Evolutionary conservation across 2,797 vertebrate genomes (phyloP), one percentile per base, ranked within the genome.

Genomic region (Micropoecilia bifurca): DNA sequence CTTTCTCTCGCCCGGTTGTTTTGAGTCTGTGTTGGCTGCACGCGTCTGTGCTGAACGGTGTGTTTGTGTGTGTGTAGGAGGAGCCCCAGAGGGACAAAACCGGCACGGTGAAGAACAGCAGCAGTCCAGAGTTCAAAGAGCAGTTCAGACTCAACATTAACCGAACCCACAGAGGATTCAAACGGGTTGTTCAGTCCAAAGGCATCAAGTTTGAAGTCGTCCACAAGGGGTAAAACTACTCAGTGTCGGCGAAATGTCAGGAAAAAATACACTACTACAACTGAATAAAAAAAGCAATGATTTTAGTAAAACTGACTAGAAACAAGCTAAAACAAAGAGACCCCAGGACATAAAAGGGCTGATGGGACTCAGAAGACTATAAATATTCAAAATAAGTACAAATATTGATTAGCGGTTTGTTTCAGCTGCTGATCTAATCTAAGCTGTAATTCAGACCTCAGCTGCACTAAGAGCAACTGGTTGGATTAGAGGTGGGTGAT

Each of bases 41-140:
- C 79, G 16, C 10, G 1, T 25, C 79, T 82, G 43, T 74, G 68
- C 63, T 73, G 82, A 85, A 74, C 81, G 80, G 36, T 74, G 71
- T 69, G 39, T 75, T 47, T 78, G 73, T 76, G 43, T 78, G 73
- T 76, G 81, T 80, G 81, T 83, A 98, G 97, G 97, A 99, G 85
- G 97, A 98, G 86, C 95, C 97, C 73, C 97, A 99, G 91, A 96
- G 94, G 85, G 97, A 98, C 89, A 98, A 97, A 93, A 98, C 97
- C 28, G 90, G 77, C 39, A 97, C 97, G 30, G 82, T 98, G 68
- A 98, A 96, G 90, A 95, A 78, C 92, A 97, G 94, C 36, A 97
- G 91, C 92, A 96, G 90, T 80, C 96, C 96, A 93, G 97, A 98
- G 87, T 98, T 97, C 90, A 96, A 96, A 82, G 97, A 98, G 86